These are phyloP conservation scores for Trichonephila clavipes DNA, from an alignment of 1,140 invertebrate species.

Conservation along the genomic window DNA sequence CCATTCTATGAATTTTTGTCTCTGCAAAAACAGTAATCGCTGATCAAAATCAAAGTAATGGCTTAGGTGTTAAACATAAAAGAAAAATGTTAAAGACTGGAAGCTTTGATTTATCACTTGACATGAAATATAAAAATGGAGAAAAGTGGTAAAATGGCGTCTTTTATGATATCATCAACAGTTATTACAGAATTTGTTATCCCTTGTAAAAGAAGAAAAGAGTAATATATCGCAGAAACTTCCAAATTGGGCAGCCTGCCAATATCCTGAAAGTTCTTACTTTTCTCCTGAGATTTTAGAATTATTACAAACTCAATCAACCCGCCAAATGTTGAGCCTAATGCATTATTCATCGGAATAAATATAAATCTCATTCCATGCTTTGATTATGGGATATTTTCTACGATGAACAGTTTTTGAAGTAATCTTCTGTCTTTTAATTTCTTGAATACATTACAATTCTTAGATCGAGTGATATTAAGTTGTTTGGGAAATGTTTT, in stretches of 20 bases:
- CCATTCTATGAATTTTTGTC: neutral
- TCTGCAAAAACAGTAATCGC: neutral
- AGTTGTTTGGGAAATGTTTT: no score
- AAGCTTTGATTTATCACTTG: conserved; percentile 8
- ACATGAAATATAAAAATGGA: neutral
- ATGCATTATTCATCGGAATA: neutral
- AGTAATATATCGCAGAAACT: neutral
- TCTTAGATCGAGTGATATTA: no score
- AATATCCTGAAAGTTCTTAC: neutral
- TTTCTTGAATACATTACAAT: no score
- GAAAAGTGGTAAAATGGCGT: conserved; percentile 9
- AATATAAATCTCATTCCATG: no score
- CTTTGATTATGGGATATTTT: no score
- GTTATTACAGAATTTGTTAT: conserved; percentile 30
- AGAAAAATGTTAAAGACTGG: neutral
- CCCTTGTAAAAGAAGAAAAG: neutral
- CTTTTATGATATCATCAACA: conserved; percentile 45
- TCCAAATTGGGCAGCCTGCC: conserved; percentile 20
- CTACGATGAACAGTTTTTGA: no score
- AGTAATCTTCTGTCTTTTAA: no score
- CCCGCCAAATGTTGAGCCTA: neutral
- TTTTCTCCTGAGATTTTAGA: neutral
- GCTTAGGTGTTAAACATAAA: neutral
- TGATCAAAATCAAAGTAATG: neutral
- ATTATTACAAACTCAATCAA: neutral